Conservation (phyloP, 2,797 vertebrate species). For the Sebastes taczanowskii region DNA sequence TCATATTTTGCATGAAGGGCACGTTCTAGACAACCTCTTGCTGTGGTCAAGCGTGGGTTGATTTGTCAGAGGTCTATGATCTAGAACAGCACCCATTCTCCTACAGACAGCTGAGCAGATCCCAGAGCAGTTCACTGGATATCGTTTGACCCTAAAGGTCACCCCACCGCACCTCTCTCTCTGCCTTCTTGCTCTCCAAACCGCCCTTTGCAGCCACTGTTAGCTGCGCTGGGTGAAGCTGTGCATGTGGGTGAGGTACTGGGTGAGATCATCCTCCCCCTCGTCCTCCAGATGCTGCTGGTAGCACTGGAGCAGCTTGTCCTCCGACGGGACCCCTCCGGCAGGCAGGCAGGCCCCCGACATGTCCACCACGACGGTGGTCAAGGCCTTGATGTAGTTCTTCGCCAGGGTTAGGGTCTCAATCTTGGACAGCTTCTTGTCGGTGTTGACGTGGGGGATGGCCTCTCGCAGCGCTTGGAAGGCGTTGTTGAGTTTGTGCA, state of each 20-base stretch:
- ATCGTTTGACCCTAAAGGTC: not conserved
- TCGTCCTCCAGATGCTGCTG: slow-evolving; percentile 87
- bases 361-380: slow-evolving; percentile 93
- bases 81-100: not conserved
- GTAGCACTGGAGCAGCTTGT: slow-evolving; percentile 89
- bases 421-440: slow-evolving; percentile 98
- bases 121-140: not conserved
- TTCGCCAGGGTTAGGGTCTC: slow-evolving; percentile 98
- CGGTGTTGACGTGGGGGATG: slow-evolving; percentile 94
- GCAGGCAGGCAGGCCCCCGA: slow-evolving; percentile 86
- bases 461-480: slow-evolving; percentile 95
- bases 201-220: slow-evolving; percentile 30
- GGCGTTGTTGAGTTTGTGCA: slow-evolving; percentile 99
- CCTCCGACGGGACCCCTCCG: slow-evolving; percentile 72
- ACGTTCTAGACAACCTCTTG: not conserved
- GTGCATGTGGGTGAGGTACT: slow-evolving; percentile 88
- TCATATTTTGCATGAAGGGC: not conserved
- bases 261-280: slow-evolving; percentile 85
- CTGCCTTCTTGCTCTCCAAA: not conserved
- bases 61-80: not conserved
- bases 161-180: not conserved
- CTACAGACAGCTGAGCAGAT: slow-evolving; percentile 8
- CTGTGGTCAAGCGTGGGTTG: not conserved
- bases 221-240: slow-evolving; percentile 86
- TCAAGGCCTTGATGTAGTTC: slow-evolving; percentile 98